Conservation (phyloP, 2,113 vertebrate species). For the Nannospalax galili region DNA sequence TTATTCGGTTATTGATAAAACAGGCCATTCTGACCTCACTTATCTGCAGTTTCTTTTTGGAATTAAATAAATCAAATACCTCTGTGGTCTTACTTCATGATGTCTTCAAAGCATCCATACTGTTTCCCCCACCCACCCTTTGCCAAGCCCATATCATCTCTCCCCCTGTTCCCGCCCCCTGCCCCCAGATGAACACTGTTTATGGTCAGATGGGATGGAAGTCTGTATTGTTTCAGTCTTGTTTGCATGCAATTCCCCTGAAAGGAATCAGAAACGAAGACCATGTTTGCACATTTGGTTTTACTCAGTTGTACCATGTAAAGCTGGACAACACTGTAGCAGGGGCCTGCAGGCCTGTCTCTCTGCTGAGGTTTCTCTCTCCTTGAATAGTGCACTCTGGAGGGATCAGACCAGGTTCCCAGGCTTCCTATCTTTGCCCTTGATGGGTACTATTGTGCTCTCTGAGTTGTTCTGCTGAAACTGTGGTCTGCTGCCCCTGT, state of each 20-base stretch:
- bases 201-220: slow-evolving; percentile 81
- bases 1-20: slow-evolving; percentile 83
- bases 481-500: slow-evolving; percentile 89
- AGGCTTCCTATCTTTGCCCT: slow-evolving; percentile 91
- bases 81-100: slow-evolving; percentile 62
- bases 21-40: slow-evolving; percentile 76
- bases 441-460: slow-evolving; percentile 93
- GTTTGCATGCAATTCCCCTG: slow-evolving; percentile 86
- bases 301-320: slow-evolving; percentile 85
- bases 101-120: slow-evolving; percentile 79
- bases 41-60: slow-evolving; percentile 87
- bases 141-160: not conserved
- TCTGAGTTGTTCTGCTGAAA: slow-evolving; percentile 92
- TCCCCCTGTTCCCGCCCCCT: not conserved
- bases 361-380: slow-evolving; percentile 62
- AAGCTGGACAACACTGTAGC: slow-evolving; percentile 86
- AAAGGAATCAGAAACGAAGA: slow-evolving; percentile 88
- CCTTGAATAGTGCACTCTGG: slow-evolving; percentile 64
- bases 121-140: not conserved
- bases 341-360: slow-evolving; percentile 60
- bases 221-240: slow-evolving; percentile 82
- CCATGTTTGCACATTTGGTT: slow-evolving; percentile 86
- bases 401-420: slow-evolving; percentile 90
- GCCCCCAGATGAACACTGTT: slow-evolving; percentile 81
- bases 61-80: slow-evolving; percentile 89